Conservation (phyloP, 2,113 vertebrate genomes). For the Hystrix cristata region DNA sequence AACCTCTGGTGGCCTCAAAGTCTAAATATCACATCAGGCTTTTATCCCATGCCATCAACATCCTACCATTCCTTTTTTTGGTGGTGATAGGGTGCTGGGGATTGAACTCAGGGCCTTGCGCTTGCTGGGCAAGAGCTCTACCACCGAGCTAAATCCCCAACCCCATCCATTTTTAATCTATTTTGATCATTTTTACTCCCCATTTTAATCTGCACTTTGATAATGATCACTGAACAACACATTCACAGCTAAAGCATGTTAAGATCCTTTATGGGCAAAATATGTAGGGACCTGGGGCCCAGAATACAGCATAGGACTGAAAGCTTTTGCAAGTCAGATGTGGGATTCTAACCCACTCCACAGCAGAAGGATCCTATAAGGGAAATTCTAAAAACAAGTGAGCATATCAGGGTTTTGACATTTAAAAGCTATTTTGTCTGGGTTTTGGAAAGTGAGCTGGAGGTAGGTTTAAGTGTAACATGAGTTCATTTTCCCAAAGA, state of each 20-base stretch:
- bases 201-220: background rate
- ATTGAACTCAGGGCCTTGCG: too few species aligned
- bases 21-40: background rate
- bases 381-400: background rate
- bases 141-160: too few species aligned
- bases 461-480: background rate
- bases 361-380: background rate
- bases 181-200: background rate
- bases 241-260: background rate
- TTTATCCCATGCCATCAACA: background rate
- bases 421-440: background rate
- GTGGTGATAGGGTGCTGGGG: background rate
- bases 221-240: background rate
- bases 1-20: background rate
- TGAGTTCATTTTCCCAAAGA: conserved; percentile 3
- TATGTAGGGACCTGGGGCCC: background rate
- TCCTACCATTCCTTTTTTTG: background rate
- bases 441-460: background rate
- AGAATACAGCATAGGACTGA: background rate
- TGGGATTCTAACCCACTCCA: background rate
- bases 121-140: too few species aligned
- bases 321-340: background rate
- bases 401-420: background rate
- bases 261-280: background rate
- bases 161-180: background rate